These are phyloP conservation scores for Philonicus albiceps DNA, from an alignment of 2,888 invertebrate species.

Conservation along the genomic window DNA sequence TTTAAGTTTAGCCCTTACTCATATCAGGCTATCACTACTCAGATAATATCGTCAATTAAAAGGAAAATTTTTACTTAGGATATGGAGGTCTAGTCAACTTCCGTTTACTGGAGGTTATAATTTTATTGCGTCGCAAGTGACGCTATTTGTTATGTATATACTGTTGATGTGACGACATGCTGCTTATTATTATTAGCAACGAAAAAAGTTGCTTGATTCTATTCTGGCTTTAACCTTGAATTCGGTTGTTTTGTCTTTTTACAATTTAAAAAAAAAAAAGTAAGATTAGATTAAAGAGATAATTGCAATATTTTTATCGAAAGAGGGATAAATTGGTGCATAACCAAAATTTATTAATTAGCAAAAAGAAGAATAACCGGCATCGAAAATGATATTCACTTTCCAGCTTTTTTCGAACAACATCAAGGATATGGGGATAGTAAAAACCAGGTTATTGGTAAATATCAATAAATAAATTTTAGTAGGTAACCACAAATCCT, in stretches of 20 bases:
- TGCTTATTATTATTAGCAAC: neutral
- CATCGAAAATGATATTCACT: too few species aligned
- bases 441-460: too few species aligned
- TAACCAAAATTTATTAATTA: too few species aligned
- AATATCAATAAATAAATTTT: too few species aligned
- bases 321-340: neutral
- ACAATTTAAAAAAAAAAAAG: too few species aligned
- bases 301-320: neutral
- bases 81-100: neutral
- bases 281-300: neutral
- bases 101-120: neutral
- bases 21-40: neutral
- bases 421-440: too few species aligned
- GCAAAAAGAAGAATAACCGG: too few species aligned
- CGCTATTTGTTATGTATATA: too few species aligned
- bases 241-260: neutral
- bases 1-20: neutral
- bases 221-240: neutral
- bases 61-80: neutral
- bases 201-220: neutral
- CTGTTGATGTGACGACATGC: neutral
- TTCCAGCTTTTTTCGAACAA: too few species aligned
- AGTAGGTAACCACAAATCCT: too few species aligned
- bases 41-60: neutral
- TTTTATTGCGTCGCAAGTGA: neutral